Conservation (phyloP, 2,113 vertebrate genomes). For the Mustela lutreola region DNA sequence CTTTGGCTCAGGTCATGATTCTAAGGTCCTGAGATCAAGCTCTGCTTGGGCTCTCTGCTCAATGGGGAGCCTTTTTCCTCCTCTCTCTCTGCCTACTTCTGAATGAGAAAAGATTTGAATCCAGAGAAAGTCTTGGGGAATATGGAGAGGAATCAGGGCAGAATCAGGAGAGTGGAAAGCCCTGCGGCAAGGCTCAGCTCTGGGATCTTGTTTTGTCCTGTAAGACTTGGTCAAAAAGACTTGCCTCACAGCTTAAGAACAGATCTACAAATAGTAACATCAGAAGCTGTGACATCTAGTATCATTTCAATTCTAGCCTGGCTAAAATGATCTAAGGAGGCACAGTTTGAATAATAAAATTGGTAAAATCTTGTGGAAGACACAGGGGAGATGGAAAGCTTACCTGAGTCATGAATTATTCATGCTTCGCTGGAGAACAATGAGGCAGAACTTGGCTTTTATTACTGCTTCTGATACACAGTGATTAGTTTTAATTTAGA, state of each 20-base stretch:
- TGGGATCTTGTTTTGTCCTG: neutral
- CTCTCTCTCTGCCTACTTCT: neutral
- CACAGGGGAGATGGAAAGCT: slow-evolving; percentile 41
- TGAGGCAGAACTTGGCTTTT: slow-evolving; percentile 66
- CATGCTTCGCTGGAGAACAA: slow-evolving; percentile 61
- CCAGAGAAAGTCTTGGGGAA: neutral
- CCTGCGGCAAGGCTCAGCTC: neutral
- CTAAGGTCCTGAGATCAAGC: no score
- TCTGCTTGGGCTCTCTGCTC: no score
- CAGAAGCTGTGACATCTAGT: neutral
- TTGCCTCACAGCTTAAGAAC: neutral
- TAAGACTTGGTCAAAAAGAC: neutral
- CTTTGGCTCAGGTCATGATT: no score
- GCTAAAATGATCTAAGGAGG: slow-evolving; percentile 54
- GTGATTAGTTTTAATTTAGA: slow-evolving; percentile 80
- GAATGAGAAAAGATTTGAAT: slow-evolving; percentile 37
- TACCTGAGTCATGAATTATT: slow-evolving; percentile 76
- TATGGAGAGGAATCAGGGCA: neutral
- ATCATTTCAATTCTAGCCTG: neutral
- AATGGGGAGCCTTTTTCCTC: no score
- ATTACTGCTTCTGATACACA: slow-evolving; percentile 60
- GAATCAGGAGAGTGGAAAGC: neutral
- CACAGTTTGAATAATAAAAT: slow-evolving; percentile 65
- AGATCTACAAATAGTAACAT: neutral
- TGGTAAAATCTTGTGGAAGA: slow-evolving; percentile 60